Base-by-base conservation (phyloP, 1,140 invertebrate genomes). In the Saccostrea cuccullata region DNA sequence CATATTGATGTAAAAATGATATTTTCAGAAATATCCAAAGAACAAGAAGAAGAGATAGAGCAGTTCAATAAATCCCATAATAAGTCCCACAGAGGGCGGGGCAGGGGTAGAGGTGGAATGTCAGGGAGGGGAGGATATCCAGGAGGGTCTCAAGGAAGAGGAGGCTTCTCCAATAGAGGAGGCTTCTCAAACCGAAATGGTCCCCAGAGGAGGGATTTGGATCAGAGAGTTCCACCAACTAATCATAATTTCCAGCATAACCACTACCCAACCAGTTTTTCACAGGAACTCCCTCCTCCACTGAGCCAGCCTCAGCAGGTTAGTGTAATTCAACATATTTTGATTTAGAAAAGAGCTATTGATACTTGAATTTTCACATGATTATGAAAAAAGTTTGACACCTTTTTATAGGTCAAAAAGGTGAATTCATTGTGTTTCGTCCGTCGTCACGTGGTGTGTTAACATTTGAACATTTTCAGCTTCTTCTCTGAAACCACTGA, bases 41-140 rank as follows among this genome's bases (percentile, higher is more conserved):
- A 77, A 13, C 70, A 77, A 36, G 70, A 77, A 77, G 15, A 77
- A 77, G 70, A 77, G 30, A 77, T 77, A 12, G 70, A 77, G 70
- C 70, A 77, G 70, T 77, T 77, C 26, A 77, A 77, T 30, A 77
- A 36, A 77, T 30, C 23, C 26, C 23, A 77, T 11, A n/a, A 20
- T 8, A 30, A 30, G 23, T 36, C 13, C 26, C 13, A 36, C 26
- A 67, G 60, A 67, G 60, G 60, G 3, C n/a, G 60, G 60, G 60
- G 60, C 60, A 77, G 58, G 58, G 58, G 58, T 20, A 17, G 58
- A 64, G 58, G 58, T 64, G 15, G 58, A 47, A 8, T 9, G 9
- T 47, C 47, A 3, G 47, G 47, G 0, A 47, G 47, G 47, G 47
- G 47, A 8, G 47, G 47, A 47, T 47, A 8, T 47, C 9, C 47